Evolutionary conservation across 2,888 invertebrate genomes (phyloP), one percentile per base, ranked within the genome.

Genomic region (Drosophila hamatofila): DNA sequence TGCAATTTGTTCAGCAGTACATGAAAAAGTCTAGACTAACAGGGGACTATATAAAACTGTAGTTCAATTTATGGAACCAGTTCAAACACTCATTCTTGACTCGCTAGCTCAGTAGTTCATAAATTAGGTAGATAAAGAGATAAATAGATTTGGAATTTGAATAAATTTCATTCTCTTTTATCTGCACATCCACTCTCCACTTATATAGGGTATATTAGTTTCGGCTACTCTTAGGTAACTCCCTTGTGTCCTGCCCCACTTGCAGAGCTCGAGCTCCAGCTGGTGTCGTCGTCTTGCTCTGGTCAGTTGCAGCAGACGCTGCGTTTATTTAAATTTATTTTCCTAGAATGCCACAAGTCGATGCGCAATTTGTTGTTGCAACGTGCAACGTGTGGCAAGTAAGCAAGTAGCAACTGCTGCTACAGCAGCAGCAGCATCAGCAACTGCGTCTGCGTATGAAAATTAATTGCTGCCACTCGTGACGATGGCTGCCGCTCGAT

Each of bases 381-480:
- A 51, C 52, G 54, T 66, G 57, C 75, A 69, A 62, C 77, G 64
- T 67, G 58, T 37, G 58, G 58, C 58, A 48, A 30, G 54, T 35
- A 27, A 35, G 72, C 72, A 62, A 62, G 73, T 59, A 56, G 23
- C 75, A 68, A 49, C n/a, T 39, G 39, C n/a, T 39, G 39, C 39
- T 16, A n/a, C n/a, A n/a, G 3, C n/a, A 37, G 37, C n/a, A 37
- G 6, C 11, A 42, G 14, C 65, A 42, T 5, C 54, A 46, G 62
- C 78, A 69, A 60, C 80, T 85, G 86, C 82, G 75, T 75, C 80
- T 83, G 88, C 89, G 86, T 86, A 88, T 88, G 88, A 86, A 83
- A 87, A 87, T 87, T 87, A 87, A 90, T 90, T 87, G 90, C 88
- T 81, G 90, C 86, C 87, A 88, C 80, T 90, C 87, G 87, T 87